These are phyloP conservation scores for Philopedon plagiatum DNA, from an alignment of 2,888 invertebrate genomes.

Conservation along the genomic window DNA sequence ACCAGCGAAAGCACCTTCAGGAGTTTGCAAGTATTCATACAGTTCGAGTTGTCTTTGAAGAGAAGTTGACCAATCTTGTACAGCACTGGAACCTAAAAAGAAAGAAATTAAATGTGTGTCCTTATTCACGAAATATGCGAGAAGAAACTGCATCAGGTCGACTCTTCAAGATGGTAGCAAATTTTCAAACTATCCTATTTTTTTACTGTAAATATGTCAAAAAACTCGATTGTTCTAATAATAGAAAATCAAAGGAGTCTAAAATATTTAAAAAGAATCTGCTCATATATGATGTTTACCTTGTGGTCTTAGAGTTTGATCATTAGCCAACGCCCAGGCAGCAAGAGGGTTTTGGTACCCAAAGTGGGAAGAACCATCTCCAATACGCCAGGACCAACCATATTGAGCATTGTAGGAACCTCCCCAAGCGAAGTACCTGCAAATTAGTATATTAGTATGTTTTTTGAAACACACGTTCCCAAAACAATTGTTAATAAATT, in stretches of 20 bases:
- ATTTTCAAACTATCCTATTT: too few relatives aligned
- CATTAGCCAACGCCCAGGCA: slow-evolving; percentile 54
- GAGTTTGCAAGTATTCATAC: slow-evolving; percentile 54
- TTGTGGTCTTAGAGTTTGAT: slow-evolving; percentile 53
- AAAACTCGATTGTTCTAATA: too few relatives aligned
- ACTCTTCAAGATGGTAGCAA: too few relatives aligned
- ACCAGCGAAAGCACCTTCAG: slow-evolving; percentile 56
- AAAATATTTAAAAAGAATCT: too few relatives aligned
- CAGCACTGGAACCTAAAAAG: slow-evolving; percentile 50
- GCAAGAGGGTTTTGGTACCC: slow-evolving; percentile 58
- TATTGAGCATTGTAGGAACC: slow-evolving; percentile 52
- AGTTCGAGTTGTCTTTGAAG: slow-evolving; percentile 56
- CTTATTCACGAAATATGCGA: too few relatives aligned
- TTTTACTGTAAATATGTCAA: too few relatives aligned
- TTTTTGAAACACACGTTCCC: too few relatives aligned
- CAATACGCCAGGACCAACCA: slow-evolving; percentile 58
- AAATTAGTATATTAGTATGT: too few relatives aligned
- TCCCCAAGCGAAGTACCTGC: slow-evolving; percentile 55
- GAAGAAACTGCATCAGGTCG: too few relatives aligned
- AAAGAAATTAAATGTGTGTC: neutral
- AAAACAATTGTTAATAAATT: too few relatives aligned
- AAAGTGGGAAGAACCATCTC: slow-evolving; percentile 56
- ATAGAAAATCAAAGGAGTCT: too few relatives aligned
- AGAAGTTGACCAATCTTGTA: slow-evolving; percentile 54
- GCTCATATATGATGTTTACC: slow-evolving; percentile 20